These are phyloP conservation scores for Austrofundulus limnaeus DNA, from an alignment of 2,113 vertebrate species.

Conservation along the genomic window DNA sequence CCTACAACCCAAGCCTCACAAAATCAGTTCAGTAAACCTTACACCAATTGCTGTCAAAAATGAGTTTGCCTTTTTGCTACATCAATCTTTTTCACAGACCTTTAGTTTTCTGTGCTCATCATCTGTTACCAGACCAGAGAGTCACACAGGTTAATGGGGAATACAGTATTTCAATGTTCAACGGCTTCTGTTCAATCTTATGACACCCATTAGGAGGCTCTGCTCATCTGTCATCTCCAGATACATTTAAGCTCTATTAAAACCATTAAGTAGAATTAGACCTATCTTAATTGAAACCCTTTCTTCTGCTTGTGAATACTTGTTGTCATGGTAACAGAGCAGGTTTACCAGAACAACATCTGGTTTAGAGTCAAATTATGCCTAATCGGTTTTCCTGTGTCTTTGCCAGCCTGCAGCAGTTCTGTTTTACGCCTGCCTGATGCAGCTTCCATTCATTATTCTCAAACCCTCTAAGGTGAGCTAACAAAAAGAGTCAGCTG, in stretches of 20 bases:
- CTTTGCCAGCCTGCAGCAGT: conserved; percentile 23
- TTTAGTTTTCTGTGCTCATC: background rate
- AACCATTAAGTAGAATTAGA: conserved; percentile 35
- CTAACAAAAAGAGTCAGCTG: background rate
- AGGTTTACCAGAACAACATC: conserved; percentile 43
- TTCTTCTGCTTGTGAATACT: conserved; percentile 22
- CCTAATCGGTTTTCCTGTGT: conserved; percentile 38
- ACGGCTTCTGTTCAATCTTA: background rate
- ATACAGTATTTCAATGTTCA: background rate
- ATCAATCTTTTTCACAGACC: background rate
- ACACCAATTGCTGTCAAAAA: too few species aligned
- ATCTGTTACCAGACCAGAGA: background rate
- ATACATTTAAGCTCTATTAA: conserved; percentile 19
- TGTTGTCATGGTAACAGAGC: conserved; percentile 55
- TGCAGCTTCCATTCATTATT: conserved; percentile 18
- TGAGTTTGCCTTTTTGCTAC: too few species aligned
- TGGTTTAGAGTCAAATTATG: conserved; percentile 44
- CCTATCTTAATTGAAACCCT: conserved; percentile 28
- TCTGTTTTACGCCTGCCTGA: conserved; percentile 6
- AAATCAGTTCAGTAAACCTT: too few species aligned
- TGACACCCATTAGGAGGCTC: background rate
- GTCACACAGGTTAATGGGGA: background rate
- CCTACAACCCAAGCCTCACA: too few species aligned
- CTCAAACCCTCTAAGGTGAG: conserved; percentile 2
- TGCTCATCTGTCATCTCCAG: conserved; percentile 6